Evolutionary conservation across 2,797 vertebrate species (phyloP).

Genomic region (Ammospiza maritima): DNA sequence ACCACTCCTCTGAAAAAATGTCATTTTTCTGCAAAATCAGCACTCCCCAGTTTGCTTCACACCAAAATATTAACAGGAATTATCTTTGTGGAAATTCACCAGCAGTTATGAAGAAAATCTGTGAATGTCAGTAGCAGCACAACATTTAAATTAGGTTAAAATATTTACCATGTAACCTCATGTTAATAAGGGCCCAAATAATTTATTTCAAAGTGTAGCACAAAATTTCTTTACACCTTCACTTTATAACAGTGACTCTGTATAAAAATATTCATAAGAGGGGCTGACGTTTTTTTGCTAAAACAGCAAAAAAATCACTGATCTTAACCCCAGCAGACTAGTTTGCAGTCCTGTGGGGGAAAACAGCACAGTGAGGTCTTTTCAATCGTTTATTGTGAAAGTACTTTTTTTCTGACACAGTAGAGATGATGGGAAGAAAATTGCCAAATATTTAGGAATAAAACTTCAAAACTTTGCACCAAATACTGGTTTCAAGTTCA

Average conservation of each 20-base stretch:
- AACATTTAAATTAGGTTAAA: not conserved
- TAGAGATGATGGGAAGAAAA: not conserved
- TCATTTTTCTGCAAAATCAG: not conserved
- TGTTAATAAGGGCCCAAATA: not conserved
- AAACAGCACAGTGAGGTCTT: not conserved
- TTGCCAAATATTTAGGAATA: not conserved
- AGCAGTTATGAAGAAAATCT: not conserved
- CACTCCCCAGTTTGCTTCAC: not conserved
- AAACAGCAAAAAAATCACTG: not conserved
- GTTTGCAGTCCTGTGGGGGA: not conserved
- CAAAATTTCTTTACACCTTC: not conserved
- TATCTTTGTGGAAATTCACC: not conserved
- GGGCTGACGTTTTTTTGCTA: rapidly evolving
- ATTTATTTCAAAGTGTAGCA: not conserved
- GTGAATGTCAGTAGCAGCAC: not conserved
- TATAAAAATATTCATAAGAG: not conserved
- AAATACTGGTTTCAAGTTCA: not conserved
- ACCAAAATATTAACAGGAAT: not conserved
- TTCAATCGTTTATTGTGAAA: not conserved
- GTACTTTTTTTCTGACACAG: not conserved
- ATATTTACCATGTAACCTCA: not conserved
- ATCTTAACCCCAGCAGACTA: not conserved
- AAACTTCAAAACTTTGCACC: not conserved
- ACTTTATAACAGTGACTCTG: rapidly evolving
- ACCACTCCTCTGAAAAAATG: not conserved